These are phyloP conservation scores for Myotis myotis DNA, from an alignment of 2,797 vertebrate species.

Conservation along the genomic window DNA sequence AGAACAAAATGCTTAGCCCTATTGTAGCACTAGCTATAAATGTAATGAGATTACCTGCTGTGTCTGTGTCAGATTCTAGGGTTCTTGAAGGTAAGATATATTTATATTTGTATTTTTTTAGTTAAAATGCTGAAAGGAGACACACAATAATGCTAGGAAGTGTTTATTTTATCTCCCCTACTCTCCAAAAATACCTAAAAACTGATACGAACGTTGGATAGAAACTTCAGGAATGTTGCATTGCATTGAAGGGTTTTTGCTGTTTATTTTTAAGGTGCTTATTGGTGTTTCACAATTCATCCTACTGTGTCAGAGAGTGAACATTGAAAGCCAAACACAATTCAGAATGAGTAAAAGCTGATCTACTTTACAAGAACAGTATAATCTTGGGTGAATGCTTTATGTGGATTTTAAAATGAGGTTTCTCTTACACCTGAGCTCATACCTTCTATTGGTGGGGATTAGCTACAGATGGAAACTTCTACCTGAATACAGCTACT, in stretches of 20 bases:
- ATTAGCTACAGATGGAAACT: constrained; percentile 19
- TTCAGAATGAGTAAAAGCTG: neutral
- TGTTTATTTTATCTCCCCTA: neutral
- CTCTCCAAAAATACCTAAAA: neutral
- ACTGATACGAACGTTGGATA: neutral
- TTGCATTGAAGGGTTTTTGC: neutral
- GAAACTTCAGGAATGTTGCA: neutral
- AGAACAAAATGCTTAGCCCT: neutral
- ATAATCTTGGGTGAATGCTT: neutral
- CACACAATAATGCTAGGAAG: neutral
- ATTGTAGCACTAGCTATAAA: rapidly evolving
- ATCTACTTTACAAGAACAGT: neutral
- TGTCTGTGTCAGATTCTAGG: neutral
- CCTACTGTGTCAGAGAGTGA: neutral
- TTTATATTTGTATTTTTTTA: neutral
- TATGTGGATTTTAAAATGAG: neutral
- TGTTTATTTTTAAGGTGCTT: neutral
- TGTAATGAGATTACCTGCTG: neutral
- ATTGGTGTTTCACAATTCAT: neutral
- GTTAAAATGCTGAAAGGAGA: neutral
- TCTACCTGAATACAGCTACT: neutral
- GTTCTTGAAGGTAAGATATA: neutral
- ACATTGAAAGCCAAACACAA: neutral
- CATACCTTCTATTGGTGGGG: neutral
- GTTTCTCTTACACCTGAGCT: neutral